Conservation (phyloP, 2,797 vertebrate genomes). For the Neosalanx taihuensis region DNA sequence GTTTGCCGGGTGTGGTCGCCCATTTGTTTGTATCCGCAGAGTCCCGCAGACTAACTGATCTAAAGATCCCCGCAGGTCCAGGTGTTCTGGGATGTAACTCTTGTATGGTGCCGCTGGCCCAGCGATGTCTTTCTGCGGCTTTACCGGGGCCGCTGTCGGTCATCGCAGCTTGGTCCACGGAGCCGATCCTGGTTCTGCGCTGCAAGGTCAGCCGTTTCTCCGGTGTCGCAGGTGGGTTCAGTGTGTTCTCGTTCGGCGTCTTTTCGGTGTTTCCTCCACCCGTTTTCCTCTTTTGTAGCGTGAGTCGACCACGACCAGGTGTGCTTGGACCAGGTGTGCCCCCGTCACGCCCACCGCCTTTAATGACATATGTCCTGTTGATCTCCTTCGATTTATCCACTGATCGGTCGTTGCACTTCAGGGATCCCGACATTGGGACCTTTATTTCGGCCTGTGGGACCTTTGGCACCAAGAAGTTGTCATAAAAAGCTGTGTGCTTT, state of each 20-base stretch:
- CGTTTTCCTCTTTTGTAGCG: slow-evolving; percentile 78
- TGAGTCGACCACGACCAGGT: slow-evolving; percentile 56
- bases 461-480: slow-evolving; percentile 51
- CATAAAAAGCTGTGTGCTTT: slow-evolving; percentile 63
- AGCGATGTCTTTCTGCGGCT: slow-evolving; percentile 19
- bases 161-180: slow-evolving; percentile 49
- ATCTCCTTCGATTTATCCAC: slow-evolving; percentile 59
- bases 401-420: slow-evolving; percentile 41
- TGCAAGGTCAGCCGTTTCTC: slow-evolving; percentile 74
- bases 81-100: slow-evolving; percentile 43
- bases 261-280: slow-evolving; percentile 44
- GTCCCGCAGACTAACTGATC: slow-evolving; percentile 51
- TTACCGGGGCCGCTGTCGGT: slow-evolving; percentile 7
- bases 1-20: slow-evolving; percentile 20
- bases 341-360: slow-evolving; percentile 35
- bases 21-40: slow-evolving; percentile 12
- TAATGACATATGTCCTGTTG: slow-evolving; percentile 81
- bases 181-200: slow-evolving; percentile 64
- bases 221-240: slow-evolving; percentile 39
- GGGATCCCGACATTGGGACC: slow-evolving; percentile 29
- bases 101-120: slow-evolving; percentile 19
- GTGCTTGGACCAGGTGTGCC: slow-evolving; percentile 22
- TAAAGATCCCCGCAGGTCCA: slow-evolving; percentile 24
- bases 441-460: slow-evolving; percentile 29
- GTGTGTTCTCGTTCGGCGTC: slow-evolving; percentile 41